Conservation (phyloP, 2,113 vertebrate genomes). For the Arothron firmamentum region DNA sequence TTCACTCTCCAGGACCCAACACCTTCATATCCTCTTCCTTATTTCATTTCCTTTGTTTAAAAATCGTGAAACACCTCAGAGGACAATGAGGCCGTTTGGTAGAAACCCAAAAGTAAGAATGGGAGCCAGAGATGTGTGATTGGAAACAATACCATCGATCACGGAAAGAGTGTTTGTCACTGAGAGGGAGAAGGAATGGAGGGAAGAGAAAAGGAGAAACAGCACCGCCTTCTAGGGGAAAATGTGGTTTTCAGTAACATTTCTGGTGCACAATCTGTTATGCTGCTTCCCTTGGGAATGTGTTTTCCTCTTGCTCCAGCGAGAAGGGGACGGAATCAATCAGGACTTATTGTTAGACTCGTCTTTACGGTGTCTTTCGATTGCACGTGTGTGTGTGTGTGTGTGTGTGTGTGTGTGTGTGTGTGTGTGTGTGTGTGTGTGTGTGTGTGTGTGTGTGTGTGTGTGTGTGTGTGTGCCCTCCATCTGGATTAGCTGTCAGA, state of each 20-base stretch:
- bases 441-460: too few species aligned
- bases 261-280: constrained; percentile 64
- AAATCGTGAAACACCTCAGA: not conserved
- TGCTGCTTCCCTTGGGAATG: constrained; percentile 46
- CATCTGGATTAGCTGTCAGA: constrained; percentile 44
- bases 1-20: not conserved
- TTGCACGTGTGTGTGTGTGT: too few species aligned
- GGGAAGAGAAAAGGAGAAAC: constrained; percentile 51
- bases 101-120: constrained; percentile 10
- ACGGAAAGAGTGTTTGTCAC: constrained; percentile 54
- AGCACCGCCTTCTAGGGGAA: constrained; percentile 55
- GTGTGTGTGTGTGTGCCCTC: constrained; percentile 55
- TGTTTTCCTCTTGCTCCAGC: constrained; percentile 55
- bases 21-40: constrained; percentile 1
- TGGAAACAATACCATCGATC: constrained; percentile 61
- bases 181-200: constrained; percentile 26
- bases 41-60: constrained; percentile 6
- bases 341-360: constrained; percentile 66
- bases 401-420: too few species aligned
- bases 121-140: constrained; percentile 43
- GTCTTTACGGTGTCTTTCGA: constrained; percentile 61
- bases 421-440: too few species aligned
- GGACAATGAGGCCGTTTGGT: not conserved
- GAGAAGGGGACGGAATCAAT: constrained; percentile 69
- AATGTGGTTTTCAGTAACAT: constrained; percentile 68